These are phyloP conservation scores for Strigops habroptila DNA, from an alignment of 2,113 vertebrate genomes.

Conservation along the genomic window DNA sequence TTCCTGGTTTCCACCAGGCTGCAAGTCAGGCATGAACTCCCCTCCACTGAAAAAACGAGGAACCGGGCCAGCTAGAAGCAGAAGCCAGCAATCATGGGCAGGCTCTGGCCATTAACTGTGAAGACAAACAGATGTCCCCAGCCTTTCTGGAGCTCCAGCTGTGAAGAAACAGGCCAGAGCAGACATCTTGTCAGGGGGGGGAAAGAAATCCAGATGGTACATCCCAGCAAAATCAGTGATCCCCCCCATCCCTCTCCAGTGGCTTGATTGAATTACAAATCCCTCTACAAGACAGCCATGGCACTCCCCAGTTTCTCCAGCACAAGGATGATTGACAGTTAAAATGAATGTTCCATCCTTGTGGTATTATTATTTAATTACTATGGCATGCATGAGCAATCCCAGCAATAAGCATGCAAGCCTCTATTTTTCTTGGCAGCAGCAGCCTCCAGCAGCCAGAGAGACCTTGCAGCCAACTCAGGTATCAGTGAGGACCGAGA, in stretches of 20 bases:
- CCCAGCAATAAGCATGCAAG: constrained; percentile 26
- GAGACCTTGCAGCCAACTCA: constrained; percentile 36
- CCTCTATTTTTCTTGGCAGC: constrained; percentile 64
- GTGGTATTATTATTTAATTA: constrained; percentile 69
- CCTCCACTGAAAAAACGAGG: background rate
- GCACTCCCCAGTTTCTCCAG: background rate
- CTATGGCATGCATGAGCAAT: constrained; percentile 64
- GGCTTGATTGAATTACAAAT: background rate
- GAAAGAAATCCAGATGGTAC: background rate
- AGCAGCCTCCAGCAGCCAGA: background rate
- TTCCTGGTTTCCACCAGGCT: background rate
- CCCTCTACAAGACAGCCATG: background rate
- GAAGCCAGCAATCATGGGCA: background rate
- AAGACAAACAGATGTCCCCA: background rate
- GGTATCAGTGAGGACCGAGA: background rate
- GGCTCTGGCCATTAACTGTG: background rate
- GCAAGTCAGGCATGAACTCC: background rate
- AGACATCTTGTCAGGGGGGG: background rate
- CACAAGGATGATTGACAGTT: constrained; percentile 40
- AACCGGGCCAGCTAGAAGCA: background rate
- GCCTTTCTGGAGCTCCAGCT: background rate
- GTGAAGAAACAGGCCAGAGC: background rate
- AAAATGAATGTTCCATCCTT: constrained; percentile 43
- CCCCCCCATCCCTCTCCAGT: background rate
- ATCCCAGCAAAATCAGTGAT: background rate